Evolutionary conservation across 92 coral and sea anemone genomes (phyloP).

Genomic region (Porites evermanni): DNA sequence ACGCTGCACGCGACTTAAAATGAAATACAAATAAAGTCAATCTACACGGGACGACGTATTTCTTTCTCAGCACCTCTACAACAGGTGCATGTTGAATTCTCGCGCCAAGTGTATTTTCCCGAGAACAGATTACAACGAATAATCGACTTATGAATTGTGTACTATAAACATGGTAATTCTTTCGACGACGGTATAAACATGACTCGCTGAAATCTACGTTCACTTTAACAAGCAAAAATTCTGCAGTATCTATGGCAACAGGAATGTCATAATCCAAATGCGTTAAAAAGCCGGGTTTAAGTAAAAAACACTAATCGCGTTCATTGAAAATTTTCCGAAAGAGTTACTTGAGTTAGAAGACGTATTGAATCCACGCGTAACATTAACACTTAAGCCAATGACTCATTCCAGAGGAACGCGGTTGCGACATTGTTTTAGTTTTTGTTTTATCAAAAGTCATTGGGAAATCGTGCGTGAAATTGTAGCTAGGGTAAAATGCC

Average conservation of each 20-base stretch:
- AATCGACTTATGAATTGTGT: slow-evolving; percentile 3
- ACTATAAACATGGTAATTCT: slow-evolving; percentile 19
- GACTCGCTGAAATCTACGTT: background rate
- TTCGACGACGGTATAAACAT: slow-evolving; percentile 13
- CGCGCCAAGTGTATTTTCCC: slow-evolving; percentile 4
- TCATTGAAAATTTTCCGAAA: background rate
- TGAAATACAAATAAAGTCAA: slow-evolving; percentile 2
- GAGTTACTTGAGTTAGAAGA: slow-evolving; percentile 1
- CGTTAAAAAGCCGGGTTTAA: background rate
- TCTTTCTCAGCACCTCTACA: background rate
- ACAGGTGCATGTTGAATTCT: background rate
- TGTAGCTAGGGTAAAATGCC: background rate
- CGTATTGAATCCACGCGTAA: slow-evolving; percentile 2
- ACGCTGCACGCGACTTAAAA: slow-evolving; percentile 21
- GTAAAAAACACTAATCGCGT: background rate
- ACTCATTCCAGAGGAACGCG: slow-evolving; percentile 4
- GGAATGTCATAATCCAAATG: background rate
- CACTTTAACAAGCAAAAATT: background rate
- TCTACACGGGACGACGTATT: background rate
- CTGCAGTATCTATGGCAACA: slow-evolving; percentile 46
- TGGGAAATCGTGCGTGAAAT: background rate
- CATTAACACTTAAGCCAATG: slow-evolving; percentile 13
- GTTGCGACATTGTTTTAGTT: background rate
- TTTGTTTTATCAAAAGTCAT: background rate
- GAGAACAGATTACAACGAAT: background rate